Evolutionary conservation across 2,113 vertebrate species (phyloP).

Genomic region (Erpornis zantholeuca): DNA sequence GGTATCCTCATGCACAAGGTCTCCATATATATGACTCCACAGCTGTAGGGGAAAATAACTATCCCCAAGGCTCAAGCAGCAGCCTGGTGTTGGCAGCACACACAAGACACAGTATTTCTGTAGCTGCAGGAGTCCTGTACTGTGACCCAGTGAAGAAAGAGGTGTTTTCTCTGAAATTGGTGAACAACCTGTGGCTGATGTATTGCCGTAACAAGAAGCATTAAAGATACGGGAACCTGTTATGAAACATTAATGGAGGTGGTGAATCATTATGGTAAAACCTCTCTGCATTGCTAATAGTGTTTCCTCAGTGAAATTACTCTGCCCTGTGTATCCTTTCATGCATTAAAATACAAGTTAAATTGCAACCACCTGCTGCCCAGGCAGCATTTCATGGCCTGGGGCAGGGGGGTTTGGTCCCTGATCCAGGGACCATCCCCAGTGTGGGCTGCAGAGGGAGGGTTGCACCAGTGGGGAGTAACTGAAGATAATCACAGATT

Average conservation of each 20-base stretch:
- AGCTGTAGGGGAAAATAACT: background rate
- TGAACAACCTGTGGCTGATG: background rate
- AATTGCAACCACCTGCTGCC: accelerated
- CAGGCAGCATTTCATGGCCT: background rate
- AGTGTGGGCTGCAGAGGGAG: background rate
- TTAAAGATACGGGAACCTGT: accelerated
- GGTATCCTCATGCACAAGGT: background rate
- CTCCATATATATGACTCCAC: no score
- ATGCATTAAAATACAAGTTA: background rate
- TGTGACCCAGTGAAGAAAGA: background rate
- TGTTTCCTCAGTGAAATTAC: accelerated
- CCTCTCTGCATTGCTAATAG: background rate
- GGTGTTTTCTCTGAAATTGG: accelerated
- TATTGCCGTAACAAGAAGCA: accelerated
- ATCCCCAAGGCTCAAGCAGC: background rate
- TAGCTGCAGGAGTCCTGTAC: background rate
- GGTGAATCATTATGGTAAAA: background rate
- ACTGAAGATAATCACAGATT: background rate
- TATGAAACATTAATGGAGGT: background rate
- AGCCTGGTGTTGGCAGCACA: background rate
- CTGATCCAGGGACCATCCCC: accelerated
- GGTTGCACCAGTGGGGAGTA: background rate
- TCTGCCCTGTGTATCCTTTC: accelerated
- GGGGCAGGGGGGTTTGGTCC: no score
- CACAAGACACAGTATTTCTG: accelerated